These are phyloP conservation scores for Lasioglossum villosulum DNA, from an alignment of 2,888 invertebrate genomes.

Conservation along the genomic window DNA sequence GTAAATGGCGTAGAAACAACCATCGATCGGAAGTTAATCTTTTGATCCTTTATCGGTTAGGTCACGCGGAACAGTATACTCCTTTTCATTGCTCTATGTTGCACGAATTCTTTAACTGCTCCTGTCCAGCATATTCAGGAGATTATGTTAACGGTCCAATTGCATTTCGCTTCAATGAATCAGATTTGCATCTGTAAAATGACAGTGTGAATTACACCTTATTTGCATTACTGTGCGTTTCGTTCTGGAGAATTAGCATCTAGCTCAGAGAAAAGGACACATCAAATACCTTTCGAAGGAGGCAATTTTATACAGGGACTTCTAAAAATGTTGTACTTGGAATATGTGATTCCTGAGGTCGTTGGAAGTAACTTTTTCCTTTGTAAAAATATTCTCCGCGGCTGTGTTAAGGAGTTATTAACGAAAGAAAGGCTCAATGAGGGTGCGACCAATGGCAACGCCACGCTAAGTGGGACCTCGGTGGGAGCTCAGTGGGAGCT, in stretches of 20 bases:
- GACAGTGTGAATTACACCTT: neutral
- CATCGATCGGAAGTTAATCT: constrained; percentile 13
- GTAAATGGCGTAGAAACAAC: constrained; percentile 7
- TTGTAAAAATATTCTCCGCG: too few species aligned
- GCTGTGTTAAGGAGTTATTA: too few species aligned
- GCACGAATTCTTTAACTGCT: neutral
- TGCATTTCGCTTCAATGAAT: neutral
- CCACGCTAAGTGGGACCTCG: too few species aligned
- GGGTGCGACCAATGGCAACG: too few species aligned
- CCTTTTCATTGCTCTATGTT: neutral
- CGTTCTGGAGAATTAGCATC: constrained; percentile 2
- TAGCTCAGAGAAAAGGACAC: neutral
- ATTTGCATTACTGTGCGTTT: neutral
- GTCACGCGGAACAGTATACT: constrained; percentile 3
- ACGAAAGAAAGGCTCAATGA: too few species aligned
- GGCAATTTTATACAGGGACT: neutral
- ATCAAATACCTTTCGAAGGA: neutral
- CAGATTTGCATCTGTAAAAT: neutral
- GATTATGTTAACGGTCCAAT: neutral
- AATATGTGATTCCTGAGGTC: too few species aligned
- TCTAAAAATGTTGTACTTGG: too few species aligned
- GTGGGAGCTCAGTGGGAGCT: too few species aligned
- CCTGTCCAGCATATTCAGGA: neutral
- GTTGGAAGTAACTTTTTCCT: too few species aligned
- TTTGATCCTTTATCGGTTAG: neutral